phyloP scores from a whole-genome alignment of 2,797 vertebrate genomes.

The Ataeniobius toweri region DNA sequence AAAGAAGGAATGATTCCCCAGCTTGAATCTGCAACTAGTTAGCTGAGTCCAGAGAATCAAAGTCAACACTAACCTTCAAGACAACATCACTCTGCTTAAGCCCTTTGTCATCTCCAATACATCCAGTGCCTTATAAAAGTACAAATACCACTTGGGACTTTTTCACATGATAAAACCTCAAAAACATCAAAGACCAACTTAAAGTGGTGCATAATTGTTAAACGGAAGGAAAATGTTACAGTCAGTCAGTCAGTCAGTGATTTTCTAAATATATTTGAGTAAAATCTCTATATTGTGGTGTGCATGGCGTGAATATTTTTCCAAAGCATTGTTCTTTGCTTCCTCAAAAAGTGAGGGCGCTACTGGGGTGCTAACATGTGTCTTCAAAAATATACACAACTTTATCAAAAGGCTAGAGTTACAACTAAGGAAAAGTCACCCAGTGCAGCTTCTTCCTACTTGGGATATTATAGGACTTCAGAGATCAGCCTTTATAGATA shows the following conservation, averaged over 20 bases:
- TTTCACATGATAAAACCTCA: background rate
- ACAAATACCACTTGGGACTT: background rate
- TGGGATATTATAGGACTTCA: background rate
- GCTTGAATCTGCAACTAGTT: slow-evolving; percentile 56
- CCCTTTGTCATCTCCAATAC: slow-evolving; percentile 50
- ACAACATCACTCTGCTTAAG: slow-evolving; percentile 51
- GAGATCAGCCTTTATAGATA: background rate
- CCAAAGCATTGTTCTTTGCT: background rate
- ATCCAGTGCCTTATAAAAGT: slow-evolving; percentile 2
- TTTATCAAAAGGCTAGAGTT: no score
- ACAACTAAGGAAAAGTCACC: background rate
- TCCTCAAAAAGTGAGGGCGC: background rate
- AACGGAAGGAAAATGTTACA: background rate
- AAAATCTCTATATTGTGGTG: background rate
- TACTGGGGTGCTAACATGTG: background rate
- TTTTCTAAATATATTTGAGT: background rate
- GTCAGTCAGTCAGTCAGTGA: no score
- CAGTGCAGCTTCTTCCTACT: background rate
- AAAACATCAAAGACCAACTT: background rate
- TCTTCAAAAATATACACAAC: background rate
- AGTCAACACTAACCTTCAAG: slow-evolving; percentile 58
- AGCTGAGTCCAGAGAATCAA: slow-evolving; percentile 27
- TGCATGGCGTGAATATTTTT: background rate
- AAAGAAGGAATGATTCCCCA: slow-evolving; percentile 27
- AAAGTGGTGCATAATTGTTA: background rate